phyloP scores from a whole-genome alignment of 2,113 vertebrate species.

The Trochalopteron elliotii region DNA sequence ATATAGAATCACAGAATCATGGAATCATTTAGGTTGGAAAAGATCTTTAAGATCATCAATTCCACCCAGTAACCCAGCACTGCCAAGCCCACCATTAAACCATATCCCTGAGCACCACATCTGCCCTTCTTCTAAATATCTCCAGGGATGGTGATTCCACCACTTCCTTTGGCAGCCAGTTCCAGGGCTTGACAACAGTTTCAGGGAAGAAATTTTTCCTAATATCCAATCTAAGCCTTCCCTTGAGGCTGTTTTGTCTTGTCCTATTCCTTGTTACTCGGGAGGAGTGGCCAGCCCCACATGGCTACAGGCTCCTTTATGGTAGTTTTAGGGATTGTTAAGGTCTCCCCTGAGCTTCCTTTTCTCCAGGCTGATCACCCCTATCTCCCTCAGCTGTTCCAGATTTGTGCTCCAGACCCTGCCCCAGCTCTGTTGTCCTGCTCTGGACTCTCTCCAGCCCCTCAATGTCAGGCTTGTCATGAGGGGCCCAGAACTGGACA shows the following conservation, averaged over 20 bases:
- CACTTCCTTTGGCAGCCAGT: not conserved
- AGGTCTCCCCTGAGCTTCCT: not conserved
- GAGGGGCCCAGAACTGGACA: not conserved
- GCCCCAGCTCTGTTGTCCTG: not conserved
- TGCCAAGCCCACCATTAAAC: not conserved
- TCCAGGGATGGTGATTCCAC: not conserved
- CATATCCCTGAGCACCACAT: not conserved
- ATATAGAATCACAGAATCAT: not conserved
- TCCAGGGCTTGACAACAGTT: not conserved
- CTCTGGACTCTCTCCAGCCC: not conserved
- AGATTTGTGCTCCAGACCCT: not conserved
- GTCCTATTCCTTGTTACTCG: not conserved
- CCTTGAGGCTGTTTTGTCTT: not conserved
- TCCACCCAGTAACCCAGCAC: not conserved
- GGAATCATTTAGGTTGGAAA: not conserved
- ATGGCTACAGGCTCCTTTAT: not conserved
- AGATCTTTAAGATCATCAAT: not conserved
- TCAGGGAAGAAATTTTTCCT: not conserved
- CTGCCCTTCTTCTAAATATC: not conserved
- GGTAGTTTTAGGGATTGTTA: not conserved
- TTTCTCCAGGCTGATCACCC: not conserved
- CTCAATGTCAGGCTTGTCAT: rapidly evolving
- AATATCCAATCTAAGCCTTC: not conserved
- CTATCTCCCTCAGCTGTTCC: not conserved
- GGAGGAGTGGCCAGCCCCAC: not conserved